These are phyloP conservation scores for Gymnocheta viridis DNA, from an alignment of 2,888 invertebrate species.

Conservation along the genomic window DNA sequence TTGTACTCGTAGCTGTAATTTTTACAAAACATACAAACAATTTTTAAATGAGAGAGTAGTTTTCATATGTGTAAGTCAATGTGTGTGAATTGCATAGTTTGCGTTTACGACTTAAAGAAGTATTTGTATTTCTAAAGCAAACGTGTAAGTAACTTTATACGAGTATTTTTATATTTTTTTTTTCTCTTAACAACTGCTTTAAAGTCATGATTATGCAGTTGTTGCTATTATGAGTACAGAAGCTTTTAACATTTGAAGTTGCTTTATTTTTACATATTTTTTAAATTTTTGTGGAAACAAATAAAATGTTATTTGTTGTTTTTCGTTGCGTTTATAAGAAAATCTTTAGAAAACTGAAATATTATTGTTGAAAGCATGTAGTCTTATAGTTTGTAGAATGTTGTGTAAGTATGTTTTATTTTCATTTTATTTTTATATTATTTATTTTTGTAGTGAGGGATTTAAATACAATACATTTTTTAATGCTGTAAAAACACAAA, in stretches of 20 bases:
- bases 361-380: slow-evolving; percentile 40
- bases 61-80: not conserved
- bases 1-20: slow-evolving; percentile 19
- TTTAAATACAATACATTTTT: too few relatives aligned
- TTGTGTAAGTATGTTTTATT: too few relatives aligned
- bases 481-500: too few relatives aligned
- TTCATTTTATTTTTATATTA: too few relatives aligned
- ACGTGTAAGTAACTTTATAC: slow-evolving; percentile 39
- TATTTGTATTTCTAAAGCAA: slow-evolving; percentile 52
- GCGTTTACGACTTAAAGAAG: slow-evolving; percentile 26
- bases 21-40: slow-evolving; percentile 36
- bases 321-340: slow-evolving; percentile 18
- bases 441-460: too few relatives aligned
- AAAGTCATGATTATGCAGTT: slow-evolving; percentile 43
- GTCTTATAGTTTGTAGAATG: slow-evolving; percentile 22
- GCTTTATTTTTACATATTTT: slow-evolving; percentile 17
- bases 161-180: slow-evolving; percentile 26
- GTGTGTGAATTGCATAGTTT: slow-evolving; percentile 2
- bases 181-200: slow-evolving; percentile 46
- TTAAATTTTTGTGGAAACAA: slow-evolving; percentile 19
- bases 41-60: slow-evolving; percentile 13
- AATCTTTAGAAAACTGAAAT: slow-evolving; percentile 47
- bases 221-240: slow-evolving; percentile 48
- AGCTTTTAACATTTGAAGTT: slow-evolving; percentile 63
- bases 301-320: slow-evolving; percentile 35